Evolutionary conservation across 2,888 invertebrate species (phyloP).

Genomic region (Desoria tigrina): DNA sequence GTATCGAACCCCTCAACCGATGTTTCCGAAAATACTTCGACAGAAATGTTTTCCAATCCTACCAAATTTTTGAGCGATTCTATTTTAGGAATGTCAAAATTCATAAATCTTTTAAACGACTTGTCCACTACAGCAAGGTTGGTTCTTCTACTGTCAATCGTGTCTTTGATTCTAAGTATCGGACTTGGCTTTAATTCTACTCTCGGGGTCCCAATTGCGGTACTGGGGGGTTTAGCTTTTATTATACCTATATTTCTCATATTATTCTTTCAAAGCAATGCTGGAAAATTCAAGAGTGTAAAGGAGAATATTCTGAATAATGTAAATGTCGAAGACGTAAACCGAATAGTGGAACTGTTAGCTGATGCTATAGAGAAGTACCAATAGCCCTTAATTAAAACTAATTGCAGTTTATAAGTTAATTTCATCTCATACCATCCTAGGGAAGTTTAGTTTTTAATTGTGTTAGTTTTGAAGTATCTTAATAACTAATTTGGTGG

Average conservation of each 20-base stretch:
- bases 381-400: conserved; percentile 5
- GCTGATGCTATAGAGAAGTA: conserved; percentile 37
- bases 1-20: too few relatives aligned
- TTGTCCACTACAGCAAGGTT: conserved; percentile 34
- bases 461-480: too few relatives aligned
- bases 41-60: too few relatives aligned
- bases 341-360: conserved; percentile 35
- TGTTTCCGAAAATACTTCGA: too few relatives aligned
- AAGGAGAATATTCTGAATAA: conserved; percentile 25
- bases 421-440: too few relatives aligned
- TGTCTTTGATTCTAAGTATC: conserved; percentile 40
- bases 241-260: conserved; percentile 35
- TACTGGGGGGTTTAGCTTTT: conserved; percentile 34
- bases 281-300: conserved; percentile 28
- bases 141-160: conserved; percentile 36
- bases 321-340: conserved; percentile 37
- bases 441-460: too few relatives aligned
- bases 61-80: too few relatives aligned
- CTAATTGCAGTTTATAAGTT: neutral
- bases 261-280: conserved; percentile 31
- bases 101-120: conserved; percentile 25
- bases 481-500: too few relatives aligned
- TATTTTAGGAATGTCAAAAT: too few relatives aligned
- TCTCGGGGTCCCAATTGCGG: conserved; percentile 38
- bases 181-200: conserved; percentile 35